These are phyloP conservation scores for Hipparchia semele DNA, from an alignment of 2,888 invertebrate genomes.

Conservation along the genomic window DNA sequence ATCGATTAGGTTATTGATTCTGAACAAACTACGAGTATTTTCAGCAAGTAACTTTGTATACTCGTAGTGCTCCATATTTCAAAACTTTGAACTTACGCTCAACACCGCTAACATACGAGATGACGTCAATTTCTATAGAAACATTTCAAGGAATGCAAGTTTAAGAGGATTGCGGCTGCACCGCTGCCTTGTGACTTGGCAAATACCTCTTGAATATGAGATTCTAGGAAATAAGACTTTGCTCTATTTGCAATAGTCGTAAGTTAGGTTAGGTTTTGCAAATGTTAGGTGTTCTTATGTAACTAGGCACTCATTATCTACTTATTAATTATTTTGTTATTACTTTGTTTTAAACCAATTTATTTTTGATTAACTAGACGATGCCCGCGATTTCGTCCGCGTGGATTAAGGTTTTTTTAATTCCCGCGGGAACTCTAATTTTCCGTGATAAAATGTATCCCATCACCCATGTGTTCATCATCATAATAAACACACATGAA, in stretches of 20 bases:
- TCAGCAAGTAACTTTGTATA: too few relatives aligned
- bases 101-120: not conserved
- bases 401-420: too few relatives aligned
- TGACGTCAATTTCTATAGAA: slow-evolving; percentile 1
- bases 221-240: slow-evolving; percentile 23
- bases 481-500: too few relatives aligned
- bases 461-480: too few relatives aligned
- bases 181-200: slow-evolving; percentile 13
- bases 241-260: not conserved
- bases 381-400: too few relatives aligned
- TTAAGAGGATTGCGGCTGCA: slow-evolving; percentile 23
- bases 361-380: too few relatives aligned
- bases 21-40: too few relatives aligned
- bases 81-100: not conserved
- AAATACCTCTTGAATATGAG: slow-evolving; percentile 18
- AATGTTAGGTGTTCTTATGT: not conserved
- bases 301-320: not conserved
- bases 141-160: slow-evolving; percentile 3
- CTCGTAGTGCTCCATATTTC: too few relatives aligned
- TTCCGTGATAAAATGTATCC: too few relatives aligned
- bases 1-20: too few relatives aligned
- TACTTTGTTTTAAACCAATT: too few relatives aligned
- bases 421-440: too few relatives aligned
- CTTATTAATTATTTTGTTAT: not conserved
- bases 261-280: not conserved